Evolutionary conservation across 1,140 invertebrate genomes (phyloP), one percentile per base, ranked within the genome.

Genomic region (Coelopa frigida): DNA sequence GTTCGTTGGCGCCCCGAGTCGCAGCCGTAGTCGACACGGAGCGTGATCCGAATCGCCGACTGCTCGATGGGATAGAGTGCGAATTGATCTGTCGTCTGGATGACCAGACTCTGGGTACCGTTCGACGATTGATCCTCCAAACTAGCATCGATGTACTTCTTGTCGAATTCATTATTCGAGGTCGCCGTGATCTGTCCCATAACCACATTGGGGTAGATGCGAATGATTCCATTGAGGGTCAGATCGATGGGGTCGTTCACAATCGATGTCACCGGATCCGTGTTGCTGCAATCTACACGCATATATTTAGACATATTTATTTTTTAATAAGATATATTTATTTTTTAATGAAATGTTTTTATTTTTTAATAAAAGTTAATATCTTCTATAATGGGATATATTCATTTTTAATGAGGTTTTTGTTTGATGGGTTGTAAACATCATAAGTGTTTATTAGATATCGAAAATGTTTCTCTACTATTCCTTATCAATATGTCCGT

Each of bases 111-210:
- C 31, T 44, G 22, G 2, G 18, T 32, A 5, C n/a, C 27, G 24
- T 39, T 26, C n/a, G 15, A 21, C 3, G 22, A 11, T 20, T 10
- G 12, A 20, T 26, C 24, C 20, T 39, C 44, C 21, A 46, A 38
- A 27, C 44, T 33, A 11, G 44, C 44, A 32, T 46, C 44, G 31
- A 46, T 46, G 17, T 46, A 46, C 6, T 46, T 38, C 5, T 37
- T 18, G 12, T 38, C 44, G 15, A 38, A 46, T n/a, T 46, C 37
- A 29, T 46, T 46, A n/a, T 46, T 46, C 3, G 44, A 11, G 12
- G 44, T 46, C 4, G 22, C 17, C 1, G 21, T 14, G n/a, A 46
- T 46, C 12, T 31, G 26, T 29, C 39, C 33, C 5, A 39, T 46
- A 3, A 14, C 24, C 12, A 39, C 37, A 29, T 38, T 46, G 27